Percentiles rank a stretch among this genome's conserved stretches.
Conservation (phyloP, 2,888 invertebrate genomes). For the Branchellion lobata region DNA sequence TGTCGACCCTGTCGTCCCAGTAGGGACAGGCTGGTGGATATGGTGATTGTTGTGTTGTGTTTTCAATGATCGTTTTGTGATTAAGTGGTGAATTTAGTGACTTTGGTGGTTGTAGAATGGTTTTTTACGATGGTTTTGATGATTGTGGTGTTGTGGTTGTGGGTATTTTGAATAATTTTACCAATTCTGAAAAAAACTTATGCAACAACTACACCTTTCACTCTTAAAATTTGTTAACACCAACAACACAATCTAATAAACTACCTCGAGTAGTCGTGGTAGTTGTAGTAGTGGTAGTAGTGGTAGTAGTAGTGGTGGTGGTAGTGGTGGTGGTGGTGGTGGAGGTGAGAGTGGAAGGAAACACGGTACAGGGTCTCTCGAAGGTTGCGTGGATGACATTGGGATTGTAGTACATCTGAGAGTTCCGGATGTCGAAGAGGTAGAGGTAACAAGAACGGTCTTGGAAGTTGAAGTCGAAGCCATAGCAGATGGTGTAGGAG, state of each 20-base stretch:
- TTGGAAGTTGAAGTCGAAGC: conserved; percentile 26
- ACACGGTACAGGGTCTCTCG: conserved; percentile 6
- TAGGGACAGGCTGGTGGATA: conserved; percentile 10
- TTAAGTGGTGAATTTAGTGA: too few species aligned
- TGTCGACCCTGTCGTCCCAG: neutral
- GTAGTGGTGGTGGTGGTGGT: neutral
- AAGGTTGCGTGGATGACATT: conserved; percentile 16
- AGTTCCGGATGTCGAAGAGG: neutral
- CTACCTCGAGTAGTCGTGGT: neutral
- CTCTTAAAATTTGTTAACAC: too few species aligned
- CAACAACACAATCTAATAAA: too few species aligned
- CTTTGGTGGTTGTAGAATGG: too few species aligned
- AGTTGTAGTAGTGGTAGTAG: conserved; percentile 1
- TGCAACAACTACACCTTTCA: too few species aligned
- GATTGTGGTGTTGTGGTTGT: too few species aligned
- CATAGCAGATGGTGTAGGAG: conserved; percentile 9
- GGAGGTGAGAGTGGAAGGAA: conserved; percentile 22
- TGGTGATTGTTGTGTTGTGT: too few species aligned
- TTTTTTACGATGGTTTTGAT: too few species aligned
- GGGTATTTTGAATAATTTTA: too few species aligned
- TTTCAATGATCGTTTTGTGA: too few species aligned
- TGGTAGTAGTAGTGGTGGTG: neutral
- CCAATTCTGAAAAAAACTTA: too few species aligned
- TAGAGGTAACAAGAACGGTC: conserved; percentile 26
- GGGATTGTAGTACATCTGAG: conserved; percentile 13